Evolutionary conservation across 1,140 invertebrate genomes (phyloP).

Genomic region (Drosophila orena): DNA sequence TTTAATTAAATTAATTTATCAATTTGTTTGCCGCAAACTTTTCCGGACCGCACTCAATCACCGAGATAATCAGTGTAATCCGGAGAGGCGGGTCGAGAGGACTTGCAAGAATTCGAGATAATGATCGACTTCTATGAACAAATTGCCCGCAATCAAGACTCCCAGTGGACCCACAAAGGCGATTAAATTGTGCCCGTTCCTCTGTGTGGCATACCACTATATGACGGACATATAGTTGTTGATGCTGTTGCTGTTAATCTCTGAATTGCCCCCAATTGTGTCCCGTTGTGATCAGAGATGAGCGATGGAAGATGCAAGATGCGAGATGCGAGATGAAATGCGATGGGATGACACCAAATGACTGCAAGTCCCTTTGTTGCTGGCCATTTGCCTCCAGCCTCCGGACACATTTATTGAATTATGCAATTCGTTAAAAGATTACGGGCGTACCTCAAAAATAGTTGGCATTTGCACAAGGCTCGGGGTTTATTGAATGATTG

Average conservation of each 20-base stretch:
- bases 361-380: constrained; percentile 24
- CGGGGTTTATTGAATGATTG: constrained; percentile 74
- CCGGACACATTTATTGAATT: constrained; percentile 71
- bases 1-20: constrained; percentile 66
- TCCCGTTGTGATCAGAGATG: constrained; percentile 23
- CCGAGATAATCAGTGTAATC: constrained; percentile 40
- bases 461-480: constrained; percentile 43
- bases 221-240: constrained; percentile 36
- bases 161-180: constrained; percentile 34
- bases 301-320: background rate
- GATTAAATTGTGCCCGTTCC: constrained; percentile 32
- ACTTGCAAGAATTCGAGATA: constrained; percentile 75
- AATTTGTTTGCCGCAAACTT: constrained; percentile 64
- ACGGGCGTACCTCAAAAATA: constrained; percentile 41
- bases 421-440: constrained; percentile 80
- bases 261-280: constrained; percentile 70
- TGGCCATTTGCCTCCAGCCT: constrained; percentile 1
- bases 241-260: constrained; percentile 36
- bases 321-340: background rate
- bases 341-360: constrained; percentile 10
- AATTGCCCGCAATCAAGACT: constrained; percentile 72
- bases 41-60: constrained; percentile 43
- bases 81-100: constrained; percentile 32
- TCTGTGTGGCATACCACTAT: constrained; percentile 25
- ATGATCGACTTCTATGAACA: constrained; percentile 78